phyloP scores from a whole-genome alignment of 1,140 invertebrate genomes.

The Eulimnadia texana region DNA sequence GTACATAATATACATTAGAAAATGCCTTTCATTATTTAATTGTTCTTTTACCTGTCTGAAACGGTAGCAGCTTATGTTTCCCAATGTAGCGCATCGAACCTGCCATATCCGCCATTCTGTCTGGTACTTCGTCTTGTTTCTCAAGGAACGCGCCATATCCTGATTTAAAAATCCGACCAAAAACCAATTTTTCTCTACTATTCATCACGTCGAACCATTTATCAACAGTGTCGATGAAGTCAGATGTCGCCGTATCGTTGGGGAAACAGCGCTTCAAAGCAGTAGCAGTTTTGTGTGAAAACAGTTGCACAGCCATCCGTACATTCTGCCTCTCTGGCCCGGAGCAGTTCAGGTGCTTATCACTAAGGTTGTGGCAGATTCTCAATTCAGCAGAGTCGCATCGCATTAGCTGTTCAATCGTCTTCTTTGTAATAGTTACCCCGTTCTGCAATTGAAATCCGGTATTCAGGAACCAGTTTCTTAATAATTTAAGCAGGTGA shows the following conservation, averaged over 20 bases:
- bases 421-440: slow-evolving; percentile 15
- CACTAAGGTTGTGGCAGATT: slow-evolving; percentile 18
- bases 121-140: background rate
- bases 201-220: background rate
- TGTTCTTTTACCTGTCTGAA: background rate
- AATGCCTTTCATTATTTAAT: background rate
- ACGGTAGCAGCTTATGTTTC: background rate
- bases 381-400: slow-evolving; percentile 15
- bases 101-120: background rate
- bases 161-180: background rate
- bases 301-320: too few species aligned
- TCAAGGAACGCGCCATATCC: background rate
- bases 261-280: background rate
- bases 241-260: background rate
- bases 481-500: slow-evolving; percentile 23
- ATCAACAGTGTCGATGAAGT: background rate
- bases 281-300: background rate
- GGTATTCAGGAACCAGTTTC: slow-evolving; percentile 24
- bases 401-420: slow-evolving; percentile 16
- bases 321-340: too few species aligned
- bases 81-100: background rate
- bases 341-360: slow-evolving; percentile 18
- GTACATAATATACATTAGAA: background rate
- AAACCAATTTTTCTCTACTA: background rate
- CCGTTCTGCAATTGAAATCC: slow-evolving; percentile 19